Conservation (phyloP, 1,140 invertebrate genomes). For the Pogonomyrmex californicus region DNA sequence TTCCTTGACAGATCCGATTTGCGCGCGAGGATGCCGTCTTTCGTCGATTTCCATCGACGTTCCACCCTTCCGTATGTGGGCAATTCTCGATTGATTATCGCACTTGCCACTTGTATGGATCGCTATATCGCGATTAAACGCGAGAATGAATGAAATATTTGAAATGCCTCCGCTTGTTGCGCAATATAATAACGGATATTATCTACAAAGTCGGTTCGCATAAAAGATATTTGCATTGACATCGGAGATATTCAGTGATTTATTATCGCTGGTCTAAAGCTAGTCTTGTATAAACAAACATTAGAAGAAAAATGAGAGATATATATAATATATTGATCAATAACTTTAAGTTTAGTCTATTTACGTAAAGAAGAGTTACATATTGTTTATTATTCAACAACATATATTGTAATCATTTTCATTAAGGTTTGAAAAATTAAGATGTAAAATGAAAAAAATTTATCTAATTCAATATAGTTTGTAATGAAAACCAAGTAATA, state of each 20-base stretch:
- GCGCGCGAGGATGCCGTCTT: not conserved
- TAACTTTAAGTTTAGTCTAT: conserved; percentile 11
- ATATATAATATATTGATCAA: not conserved
- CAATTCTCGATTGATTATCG: not conserved
- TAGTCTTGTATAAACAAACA: not conserved
- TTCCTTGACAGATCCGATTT: conserved; percentile 48
- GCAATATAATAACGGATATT: not conserved
- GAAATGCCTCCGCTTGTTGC: not conserved
- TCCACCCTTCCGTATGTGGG: not conserved
- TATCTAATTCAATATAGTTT: too few relatives aligned
- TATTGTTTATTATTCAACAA: too few relatives aligned
- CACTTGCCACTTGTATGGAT: not conserved
- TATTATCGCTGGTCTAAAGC: not conserved
- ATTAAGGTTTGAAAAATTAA: too few relatives aligned
- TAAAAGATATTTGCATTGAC: not conserved
- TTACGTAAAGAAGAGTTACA: too few relatives aligned
- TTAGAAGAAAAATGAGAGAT: not conserved
- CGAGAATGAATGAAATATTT: not conserved
- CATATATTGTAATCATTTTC: too few relatives aligned
- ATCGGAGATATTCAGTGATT: not conserved
- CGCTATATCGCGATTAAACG: not conserved
- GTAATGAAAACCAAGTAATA: too few relatives aligned
- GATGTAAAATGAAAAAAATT: too few relatives aligned
- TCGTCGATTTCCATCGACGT: conserved; percentile 15
- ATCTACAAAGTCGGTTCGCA: not conserved